These are phyloP conservation scores for Alectoris magna DNA, from an alignment of 2,797 vertebrate species.

Conservation along the genomic window DNA sequence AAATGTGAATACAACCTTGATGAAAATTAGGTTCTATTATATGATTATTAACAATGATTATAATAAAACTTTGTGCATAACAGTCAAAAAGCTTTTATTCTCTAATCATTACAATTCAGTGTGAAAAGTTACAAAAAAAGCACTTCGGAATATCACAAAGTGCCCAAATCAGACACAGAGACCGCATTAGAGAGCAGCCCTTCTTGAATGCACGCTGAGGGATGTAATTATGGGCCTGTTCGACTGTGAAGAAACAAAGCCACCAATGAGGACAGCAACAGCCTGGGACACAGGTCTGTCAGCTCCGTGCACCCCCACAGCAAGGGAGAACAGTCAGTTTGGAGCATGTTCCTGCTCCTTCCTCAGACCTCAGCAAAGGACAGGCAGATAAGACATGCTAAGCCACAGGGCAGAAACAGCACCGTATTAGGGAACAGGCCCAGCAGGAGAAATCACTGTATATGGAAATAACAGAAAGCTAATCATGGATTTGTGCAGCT, in stretches of 20 bases:
- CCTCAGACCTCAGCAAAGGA: background rate
- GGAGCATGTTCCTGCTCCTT: background rate
- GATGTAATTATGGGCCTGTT: conserved; percentile 1
- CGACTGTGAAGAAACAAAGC: background rate
- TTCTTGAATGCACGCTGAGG: background rate
- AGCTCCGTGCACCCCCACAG: background rate
- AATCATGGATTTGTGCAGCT: background rate
- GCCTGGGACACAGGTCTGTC: rapidly evolving
- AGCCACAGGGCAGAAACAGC: background rate
- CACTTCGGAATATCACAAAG: conserved; percentile 45
- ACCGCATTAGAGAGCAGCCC: background rate
- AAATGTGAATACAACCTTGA: conserved; percentile 29
- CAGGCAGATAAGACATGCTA: background rate
- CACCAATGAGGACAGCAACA: background rate
- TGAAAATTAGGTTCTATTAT: conserved; percentile 32
- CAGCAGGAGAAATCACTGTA: background rate
- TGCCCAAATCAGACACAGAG: conserved; percentile 5
- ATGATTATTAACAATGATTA: conserved; percentile 17
- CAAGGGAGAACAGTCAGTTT: background rate
- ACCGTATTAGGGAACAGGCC: background rate
- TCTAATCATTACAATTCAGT: conserved; percentile 26
- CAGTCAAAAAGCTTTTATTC: conserved; percentile 43
- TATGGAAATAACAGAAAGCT: conserved; percentile 4
- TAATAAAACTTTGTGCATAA: conserved; percentile 10
- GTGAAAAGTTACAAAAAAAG: background rate